These are phyloP conservation scores for Salvelinus namaycush DNA, from an alignment of 2,113 vertebrate species.

Conservation along the genomic window DNA sequence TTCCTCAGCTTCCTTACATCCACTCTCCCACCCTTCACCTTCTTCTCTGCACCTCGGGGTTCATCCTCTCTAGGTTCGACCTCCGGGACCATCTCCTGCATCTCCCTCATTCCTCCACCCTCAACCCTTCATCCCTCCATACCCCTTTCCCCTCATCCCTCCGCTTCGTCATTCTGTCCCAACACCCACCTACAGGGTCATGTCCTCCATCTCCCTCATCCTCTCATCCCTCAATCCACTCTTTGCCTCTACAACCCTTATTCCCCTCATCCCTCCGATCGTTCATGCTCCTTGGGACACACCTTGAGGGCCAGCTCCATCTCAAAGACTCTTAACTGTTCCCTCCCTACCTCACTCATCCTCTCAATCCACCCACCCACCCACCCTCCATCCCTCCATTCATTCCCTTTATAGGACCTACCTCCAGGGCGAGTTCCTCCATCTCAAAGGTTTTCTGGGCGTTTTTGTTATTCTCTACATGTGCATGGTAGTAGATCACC, in stretches of 20 bases:
- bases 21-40: not conserved
- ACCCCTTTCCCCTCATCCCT: too few species aligned
- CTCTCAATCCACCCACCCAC: too few species aligned
- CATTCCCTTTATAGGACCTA: too few species aligned
- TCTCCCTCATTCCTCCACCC: too few species aligned
- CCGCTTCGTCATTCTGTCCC: not conserved
- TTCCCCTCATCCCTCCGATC: not conserved
- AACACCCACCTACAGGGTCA: not conserved
- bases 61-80: too few species aligned
- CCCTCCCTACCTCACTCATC: constrained; percentile 31
- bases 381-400: too few species aligned
- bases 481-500: constrained; percentile 87
- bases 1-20: not conserved
- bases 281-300: constrained; percentile 39
- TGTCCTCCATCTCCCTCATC: not conserved
- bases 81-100: too few species aligned
- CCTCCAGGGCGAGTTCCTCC: constrained; percentile 34
- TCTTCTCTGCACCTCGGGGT: too few species aligned
- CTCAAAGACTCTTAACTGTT: too few species aligned
- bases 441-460: constrained; percentile 85
- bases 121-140: too few species aligned
- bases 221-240: too few species aligned
- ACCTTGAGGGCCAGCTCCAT: constrained; percentile 87
- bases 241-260: not conserved
- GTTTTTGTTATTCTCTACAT: constrained; percentile 77